Evolutionary conservation across 1,140 invertebrate species (phyloP).

Genomic region (Drosophila azteca): DNA sequence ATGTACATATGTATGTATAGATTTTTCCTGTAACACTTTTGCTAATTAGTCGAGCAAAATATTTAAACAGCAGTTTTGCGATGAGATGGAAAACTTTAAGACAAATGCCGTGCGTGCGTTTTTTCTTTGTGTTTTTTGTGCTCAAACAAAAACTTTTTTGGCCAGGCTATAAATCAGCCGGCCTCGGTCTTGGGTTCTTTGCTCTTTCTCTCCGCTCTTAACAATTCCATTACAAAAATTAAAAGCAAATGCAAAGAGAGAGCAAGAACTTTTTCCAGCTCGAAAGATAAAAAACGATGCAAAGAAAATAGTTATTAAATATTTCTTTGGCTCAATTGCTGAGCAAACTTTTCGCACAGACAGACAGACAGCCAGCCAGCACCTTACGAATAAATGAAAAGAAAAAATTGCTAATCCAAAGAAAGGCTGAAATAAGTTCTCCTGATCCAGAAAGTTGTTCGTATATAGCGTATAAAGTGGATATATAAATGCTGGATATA

Average conservation of each 20-base stretch:
- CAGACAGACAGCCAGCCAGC: slow-evolving; percentile 22
- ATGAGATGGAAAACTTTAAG: slow-evolving; percentile 56
- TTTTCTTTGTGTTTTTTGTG: slow-evolving; percentile 21
- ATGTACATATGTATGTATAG: slow-evolving; percentile 24
- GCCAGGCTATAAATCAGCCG: slow-evolving; percentile 59
- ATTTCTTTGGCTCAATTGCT: slow-evolving; percentile 73
- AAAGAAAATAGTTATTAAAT: slow-evolving; percentile 77
- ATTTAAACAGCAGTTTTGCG: slow-evolving; percentile 55
- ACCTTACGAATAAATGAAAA: slow-evolving; percentile 58
- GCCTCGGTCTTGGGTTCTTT: neutral
- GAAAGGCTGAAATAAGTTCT: slow-evolving; percentile 38
- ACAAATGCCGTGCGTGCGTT: neutral
- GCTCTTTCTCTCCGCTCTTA: slow-evolving; percentile 31
- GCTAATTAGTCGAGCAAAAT: slow-evolving; percentile 71
- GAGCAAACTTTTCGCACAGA: slow-evolving; percentile 48
- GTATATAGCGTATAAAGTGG: neutral
- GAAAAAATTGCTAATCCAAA: slow-evolving; percentile 22
- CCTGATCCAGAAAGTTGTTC: slow-evolving; percentile 28
- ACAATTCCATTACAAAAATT: slow-evolving; percentile 77
- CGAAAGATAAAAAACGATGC: slow-evolving; percentile 22
- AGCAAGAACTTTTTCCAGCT: slow-evolving; percentile 40
- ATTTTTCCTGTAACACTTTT: slow-evolving; percentile 58
- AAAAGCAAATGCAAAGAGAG: slow-evolving; percentile 63
- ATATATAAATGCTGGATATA: neutral
- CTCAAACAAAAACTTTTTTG: slow-evolving; percentile 54